A percentile compares a stretch with the other conserved stretches of the same genome.
These are phyloP conservation scores for Chelonus formosanus DNA, from an alignment of 2,888 invertebrate genomes.

Conservation along the genomic window DNA sequence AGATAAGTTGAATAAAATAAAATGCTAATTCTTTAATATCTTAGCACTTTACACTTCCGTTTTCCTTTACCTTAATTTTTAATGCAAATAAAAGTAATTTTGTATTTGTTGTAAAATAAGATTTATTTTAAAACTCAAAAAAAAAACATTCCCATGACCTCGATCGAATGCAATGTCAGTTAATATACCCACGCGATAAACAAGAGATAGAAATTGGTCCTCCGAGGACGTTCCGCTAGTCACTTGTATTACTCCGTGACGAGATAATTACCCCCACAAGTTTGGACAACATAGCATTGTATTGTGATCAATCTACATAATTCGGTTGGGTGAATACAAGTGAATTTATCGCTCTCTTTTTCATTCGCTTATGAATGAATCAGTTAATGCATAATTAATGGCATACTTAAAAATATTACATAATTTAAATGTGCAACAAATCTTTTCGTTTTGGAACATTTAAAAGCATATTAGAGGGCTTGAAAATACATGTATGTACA, in stretches of 20 bases:
- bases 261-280: slow-evolving; percentile 23
- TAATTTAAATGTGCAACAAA: not conserved
- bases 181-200: slow-evolving; percentile 22
- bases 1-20: too few species aligned
- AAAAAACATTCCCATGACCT: too few species aligned
- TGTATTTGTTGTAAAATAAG: too few species aligned
- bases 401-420: slow-evolving; percentile 21
- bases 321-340: slow-evolving; percentile 22
- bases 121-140: too few species aligned
- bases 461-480: too few species aligned
- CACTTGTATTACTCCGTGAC: slow-evolving; percentile 18
- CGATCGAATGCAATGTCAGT: slow-evolving; percentile 5
- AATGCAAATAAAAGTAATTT: too few species aligned
- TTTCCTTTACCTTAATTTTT: too few species aligned
- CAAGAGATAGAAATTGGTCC: slow-evolving; percentile 38
- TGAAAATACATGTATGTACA: not conserved
- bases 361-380: not conserved
- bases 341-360: slow-evolving; percentile 7
- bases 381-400: slow-evolving; percentile 37
- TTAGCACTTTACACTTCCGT: too few species aligned
- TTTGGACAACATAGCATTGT: slow-evolving; percentile 3
- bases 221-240: slow-evolving; percentile 28
- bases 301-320: slow-evolving; percentile 20
- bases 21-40: too few species aligned
- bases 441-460: not conserved